These are phyloP conservation scores for Scaptomyza cyrtandrae DNA, from an alignment of 2,888 invertebrate genomes.

Conservation along the genomic window DNA sequence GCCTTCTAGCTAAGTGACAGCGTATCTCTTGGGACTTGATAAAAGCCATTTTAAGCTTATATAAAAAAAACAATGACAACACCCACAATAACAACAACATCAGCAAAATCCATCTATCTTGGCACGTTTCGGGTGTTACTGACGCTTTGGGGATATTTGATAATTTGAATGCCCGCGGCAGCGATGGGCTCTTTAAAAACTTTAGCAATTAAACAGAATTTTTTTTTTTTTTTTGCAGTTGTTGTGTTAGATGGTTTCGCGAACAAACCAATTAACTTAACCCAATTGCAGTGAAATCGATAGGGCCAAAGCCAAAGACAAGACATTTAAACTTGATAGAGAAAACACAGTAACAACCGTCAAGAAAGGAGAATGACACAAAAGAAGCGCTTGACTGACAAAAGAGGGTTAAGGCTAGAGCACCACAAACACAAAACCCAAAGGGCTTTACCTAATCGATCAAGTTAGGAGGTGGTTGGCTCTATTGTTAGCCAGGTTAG, in stretches of 20 bases:
- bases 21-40: slow-evolving; percentile 65
- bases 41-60: slow-evolving; percentile 59
- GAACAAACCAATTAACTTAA: slow-evolving; percentile 46
- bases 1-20: slow-evolving; percentile 63
- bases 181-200: slow-evolving; percentile 32
- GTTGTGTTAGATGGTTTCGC: not conserved
- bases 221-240: not conserved
- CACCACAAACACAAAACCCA: slow-evolving; percentile 9
- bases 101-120: slow-evolving; percentile 11
- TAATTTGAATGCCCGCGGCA: slow-evolving; percentile 24
- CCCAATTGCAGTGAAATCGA: slow-evolving; percentile 66
- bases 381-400: slow-evolving; percentile 41
- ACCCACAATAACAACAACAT: slow-evolving; percentile 14
- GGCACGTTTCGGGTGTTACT: slow-evolving; percentile 25
- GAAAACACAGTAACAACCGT: slow-evolving; percentile 18
- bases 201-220: slow-evolving; percentile 60
- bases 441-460: slow-evolving; percentile 60
- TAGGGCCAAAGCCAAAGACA: slow-evolving; percentile 47
- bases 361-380: slow-evolving; percentile 36
- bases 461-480: slow-evolving; percentile 22
- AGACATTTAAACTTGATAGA: slow-evolving; percentile 77
- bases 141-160: slow-evolving; percentile 29
- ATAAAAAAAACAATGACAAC: slow-evolving; percentile 13
- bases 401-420: slow-evolving; percentile 74
- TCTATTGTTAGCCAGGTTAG: slow-evolving; percentile 21